These are phyloP conservation scores for Oligia strigilis DNA, from an alignment of 2,888 invertebrate species.

Conservation along the genomic window DNA sequence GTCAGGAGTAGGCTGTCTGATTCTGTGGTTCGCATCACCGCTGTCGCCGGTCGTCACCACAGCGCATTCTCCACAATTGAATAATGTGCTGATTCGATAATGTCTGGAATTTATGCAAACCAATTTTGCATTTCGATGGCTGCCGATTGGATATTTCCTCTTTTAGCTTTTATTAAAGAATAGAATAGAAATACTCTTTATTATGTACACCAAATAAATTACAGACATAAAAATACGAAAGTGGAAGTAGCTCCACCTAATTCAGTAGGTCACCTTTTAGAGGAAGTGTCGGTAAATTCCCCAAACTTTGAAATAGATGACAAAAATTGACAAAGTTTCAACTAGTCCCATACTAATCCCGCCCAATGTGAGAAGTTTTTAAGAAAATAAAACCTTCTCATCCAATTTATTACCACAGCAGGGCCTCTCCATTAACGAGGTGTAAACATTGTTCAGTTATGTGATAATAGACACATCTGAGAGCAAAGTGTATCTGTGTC, in stretches of 20 bases:
- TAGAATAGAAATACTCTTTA: too few species aligned
- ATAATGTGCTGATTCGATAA: slow-evolving; percentile 37
- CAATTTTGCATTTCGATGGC: slow-evolving; percentile 27
- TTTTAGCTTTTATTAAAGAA: slow-evolving; percentile 9
- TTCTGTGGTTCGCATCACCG: slow-evolving; percentile 29
- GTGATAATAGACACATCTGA: slow-evolving; percentile 27
- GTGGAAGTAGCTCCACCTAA: not conserved
- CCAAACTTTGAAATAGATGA: slow-evolving; percentile 8
- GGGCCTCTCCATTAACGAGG: slow-evolving; percentile 13
- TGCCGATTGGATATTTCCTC: not conserved
- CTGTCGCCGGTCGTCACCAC: slow-evolving; percentile 37
- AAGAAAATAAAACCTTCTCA: slow-evolving; percentile 9
- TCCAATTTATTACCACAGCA: slow-evolving; percentile 14
- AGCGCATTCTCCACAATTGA: slow-evolving; percentile 39
- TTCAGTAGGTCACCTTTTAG: not conserved
- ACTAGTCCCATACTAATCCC: slow-evolving; percentile 13
- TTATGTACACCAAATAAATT: too few species aligned
- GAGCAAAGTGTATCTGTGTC: slow-evolving; percentile 30
- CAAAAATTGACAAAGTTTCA: slow-evolving; percentile 24
- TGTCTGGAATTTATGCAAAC: slow-evolving; percentile 27
- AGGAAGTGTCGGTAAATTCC: not conserved
- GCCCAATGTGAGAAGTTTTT: slow-evolving; percentile 33
- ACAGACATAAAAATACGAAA: too few species aligned
- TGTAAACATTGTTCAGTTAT: slow-evolving; percentile 33
- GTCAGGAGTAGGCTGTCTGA: slow-evolving; percentile 39